Conservation (phyloP, 2,113 vertebrate genomes). For the Buteo buteo region DNA sequence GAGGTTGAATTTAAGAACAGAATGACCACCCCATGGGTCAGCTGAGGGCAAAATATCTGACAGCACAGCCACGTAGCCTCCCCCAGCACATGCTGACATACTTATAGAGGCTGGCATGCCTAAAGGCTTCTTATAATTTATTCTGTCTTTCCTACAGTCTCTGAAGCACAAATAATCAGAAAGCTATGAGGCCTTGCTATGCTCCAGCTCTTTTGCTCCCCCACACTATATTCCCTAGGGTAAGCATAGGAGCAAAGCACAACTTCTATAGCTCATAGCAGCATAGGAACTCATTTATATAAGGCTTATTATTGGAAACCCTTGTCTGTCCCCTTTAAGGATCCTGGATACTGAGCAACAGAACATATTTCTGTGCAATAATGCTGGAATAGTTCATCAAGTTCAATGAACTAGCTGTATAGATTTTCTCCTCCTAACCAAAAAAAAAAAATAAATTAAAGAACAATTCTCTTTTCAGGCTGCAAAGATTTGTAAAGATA, state of each 20-base stretch:
- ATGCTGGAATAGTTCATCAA: neutral
- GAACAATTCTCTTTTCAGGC: neutral
- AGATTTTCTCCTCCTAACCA: neutral
- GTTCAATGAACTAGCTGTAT: neutral
- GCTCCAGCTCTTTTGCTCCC: neutral
- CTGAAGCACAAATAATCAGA: conserved; percentile 17
- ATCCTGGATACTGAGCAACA: neutral
- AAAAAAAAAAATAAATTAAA: neutral
- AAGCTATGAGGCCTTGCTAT: neutral
- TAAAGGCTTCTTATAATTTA: conserved; percentile 28
- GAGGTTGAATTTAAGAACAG: conserved; percentile 19
- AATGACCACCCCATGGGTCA: neutral
- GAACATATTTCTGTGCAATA: neutral
- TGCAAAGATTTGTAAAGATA: neutral
- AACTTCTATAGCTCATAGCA: neutral
- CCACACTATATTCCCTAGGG: neutral
- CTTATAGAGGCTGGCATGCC: neutral
- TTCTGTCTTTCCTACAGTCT: neutral
- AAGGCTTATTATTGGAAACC: neutral
- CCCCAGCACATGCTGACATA: neutral
- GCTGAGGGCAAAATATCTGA: neutral
- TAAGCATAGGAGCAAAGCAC: neutral
- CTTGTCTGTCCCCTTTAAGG: neutral
- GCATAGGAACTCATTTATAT: neutral
- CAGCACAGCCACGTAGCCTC: neutral